Percentiles rank a stretch among this genome's conserved stretches.
These are phyloP conservation scores for Catostylus mosaicus DNA, from an alignment of 30 jellyfish, hydroid and myxozoan species.

Conservation along the genomic window DNA sequence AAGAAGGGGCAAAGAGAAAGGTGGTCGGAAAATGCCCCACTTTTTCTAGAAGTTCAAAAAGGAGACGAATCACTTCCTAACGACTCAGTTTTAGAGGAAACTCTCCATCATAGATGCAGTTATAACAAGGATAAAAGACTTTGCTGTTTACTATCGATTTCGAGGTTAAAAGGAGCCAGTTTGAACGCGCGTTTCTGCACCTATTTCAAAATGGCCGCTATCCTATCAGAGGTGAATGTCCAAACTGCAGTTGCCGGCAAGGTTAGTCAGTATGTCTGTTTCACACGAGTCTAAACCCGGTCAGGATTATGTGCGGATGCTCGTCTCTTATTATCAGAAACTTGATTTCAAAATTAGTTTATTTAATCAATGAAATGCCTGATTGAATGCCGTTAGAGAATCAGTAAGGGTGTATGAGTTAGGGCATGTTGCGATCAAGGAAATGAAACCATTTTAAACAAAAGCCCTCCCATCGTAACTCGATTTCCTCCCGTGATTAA, in stretches of 20 bases:
- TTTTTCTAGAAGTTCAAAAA: constrained; percentile 12
- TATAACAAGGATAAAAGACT: not conserved
- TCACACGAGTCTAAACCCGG: not conserved
- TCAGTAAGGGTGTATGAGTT: not conserved
- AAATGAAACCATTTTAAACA: too few species aligned
- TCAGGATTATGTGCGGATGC: not conserved
- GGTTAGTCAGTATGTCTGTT: constrained; percentile 13
- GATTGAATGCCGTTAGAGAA: not conserved
- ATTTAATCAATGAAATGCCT: not conserved
- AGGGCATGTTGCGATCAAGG: not conserved
- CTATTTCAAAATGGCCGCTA: constrained; percentile 76
- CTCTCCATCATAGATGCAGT: not conserved
- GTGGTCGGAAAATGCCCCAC: constrained; percentile 60
- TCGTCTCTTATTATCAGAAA: constrained; percentile 28
- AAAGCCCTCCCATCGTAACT: too few species aligned
- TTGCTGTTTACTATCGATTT: not conserved
- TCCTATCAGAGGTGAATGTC: constrained; percentile 49
- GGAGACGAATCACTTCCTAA: not conserved
- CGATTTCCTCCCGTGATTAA: too few species aligned
- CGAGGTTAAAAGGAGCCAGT: not conserved
- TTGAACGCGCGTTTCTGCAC: not conserved
- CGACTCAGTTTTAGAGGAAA: constrained; percentile 7
- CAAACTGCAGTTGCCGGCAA: constrained; percentile 67
- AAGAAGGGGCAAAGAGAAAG: constrained; percentile 79
- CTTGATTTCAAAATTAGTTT: not conserved